A percentile compares a stretch with the other conserved stretches of the same genome.
These are phyloP conservation scores for Cyprinodon tularosa DNA, from an alignment of 2,113 vertebrate species.

Conservation along the genomic window DNA sequence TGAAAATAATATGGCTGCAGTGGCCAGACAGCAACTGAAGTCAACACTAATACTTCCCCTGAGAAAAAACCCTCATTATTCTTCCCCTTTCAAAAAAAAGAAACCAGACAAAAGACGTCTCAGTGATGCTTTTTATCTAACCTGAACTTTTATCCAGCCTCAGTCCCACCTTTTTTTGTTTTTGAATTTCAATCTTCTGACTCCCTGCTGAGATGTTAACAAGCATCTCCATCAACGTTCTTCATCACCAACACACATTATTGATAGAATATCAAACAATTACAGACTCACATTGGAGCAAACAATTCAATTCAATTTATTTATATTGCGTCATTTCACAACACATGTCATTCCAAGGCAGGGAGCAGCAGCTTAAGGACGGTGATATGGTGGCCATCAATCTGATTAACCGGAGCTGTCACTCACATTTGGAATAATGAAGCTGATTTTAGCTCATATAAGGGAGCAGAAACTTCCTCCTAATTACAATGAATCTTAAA, in stretches of 20 bases:
- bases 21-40: background rate
- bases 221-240: slow-evolving; percentile 19
- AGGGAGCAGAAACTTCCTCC: slow-evolving; percentile 13
- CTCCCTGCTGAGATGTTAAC: slow-evolving; percentile 20
- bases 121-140: background rate
- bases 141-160: background rate
- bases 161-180: background rate
- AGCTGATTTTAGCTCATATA: background rate
- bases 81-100: background rate
- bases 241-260: slow-evolving; percentile 16
- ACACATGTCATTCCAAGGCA: too few species aligned
- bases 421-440: background rate
- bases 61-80: slow-evolving; percentile 30
- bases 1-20: slow-evolving; percentile 31
- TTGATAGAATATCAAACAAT: slow-evolving; percentile 29
- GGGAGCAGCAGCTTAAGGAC: background rate
- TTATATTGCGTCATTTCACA: too few species aligned
- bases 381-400: slow-evolving; percentile 16
- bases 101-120: background rate
- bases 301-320: background rate
- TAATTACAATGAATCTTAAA: slow-evolving; percentile 1
- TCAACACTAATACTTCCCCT: slow-evolving; percentile 1
- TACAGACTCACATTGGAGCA: slow-evolving; percentile 14
- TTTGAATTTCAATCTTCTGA: background rate
- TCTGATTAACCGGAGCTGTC: slow-evolving; percentile 25